Evolutionary conservation across 2,113 vertebrate genomes (phyloP), one percentile per base, ranked within the genome.

Genomic region (Thymallus thymallus): DNA sequence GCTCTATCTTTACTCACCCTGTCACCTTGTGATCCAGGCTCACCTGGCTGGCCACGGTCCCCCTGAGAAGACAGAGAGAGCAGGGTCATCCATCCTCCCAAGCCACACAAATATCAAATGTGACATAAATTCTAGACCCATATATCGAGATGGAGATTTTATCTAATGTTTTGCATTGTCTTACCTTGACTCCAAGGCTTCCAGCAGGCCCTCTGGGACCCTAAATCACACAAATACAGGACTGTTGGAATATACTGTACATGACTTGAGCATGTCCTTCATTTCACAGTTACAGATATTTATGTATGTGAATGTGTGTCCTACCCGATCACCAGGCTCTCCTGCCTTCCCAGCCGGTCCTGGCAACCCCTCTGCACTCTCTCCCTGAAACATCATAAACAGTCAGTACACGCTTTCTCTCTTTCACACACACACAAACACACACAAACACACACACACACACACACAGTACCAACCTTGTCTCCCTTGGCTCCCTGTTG

Each of bases 291-390:
- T 10, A 41, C 35, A 41, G 35, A 10, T 41, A 41, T 69, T 41
- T 46, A 20, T 48, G 22, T 24, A 14, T 69, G 67, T 51, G 48
- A 22, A 51, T 64, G 63, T 75, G 6, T 23, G 65, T 84, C 95
- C 89, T 83, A 99, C 98, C 93, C 92, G 90, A 81, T 97, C 95
- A 69, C 98, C 98, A 51, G 95, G 94, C 41, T 93, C 92, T 77
- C 98, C 98, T 0, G 92, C 85, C 16, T 80, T 93, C 67, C 97
- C 98, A 1, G 93, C 73, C 0, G 82, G 83, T 69, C 98, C 98
- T 16, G 94, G 90, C 2, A 88, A 88, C 63, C 97, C 95, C 63
- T 93, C 93, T 65, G 73, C 81, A 70, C 83, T 23, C 1, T 95
- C 96, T 0, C 97, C 98, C 98, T 99, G 66, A 68, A 83, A 83